Base-by-base conservation (phyloP, 2,113 vertebrate genomes). In the Loxodonta africana region DNA sequence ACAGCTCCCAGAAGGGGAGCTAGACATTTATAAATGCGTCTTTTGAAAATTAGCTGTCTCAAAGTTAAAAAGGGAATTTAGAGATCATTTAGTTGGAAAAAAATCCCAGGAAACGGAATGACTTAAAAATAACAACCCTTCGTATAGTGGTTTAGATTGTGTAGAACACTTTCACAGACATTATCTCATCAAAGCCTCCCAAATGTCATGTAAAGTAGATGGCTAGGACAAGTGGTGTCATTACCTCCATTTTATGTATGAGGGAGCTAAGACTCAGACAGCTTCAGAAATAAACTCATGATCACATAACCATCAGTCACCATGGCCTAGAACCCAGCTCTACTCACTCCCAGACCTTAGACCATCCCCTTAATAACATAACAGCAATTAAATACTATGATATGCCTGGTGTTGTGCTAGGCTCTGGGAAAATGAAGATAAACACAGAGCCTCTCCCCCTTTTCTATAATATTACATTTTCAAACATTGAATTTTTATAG, bases 41-140 rank as follows among this genome's bases (percentile, higher is more conserved):
- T 41, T 67, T 88, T 83, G 26, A 84, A 94, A 94, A 83, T 62
- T 76, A 94, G 25, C 57, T 76, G 37, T 67, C 7, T 62, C 15
- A 80, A 83, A 53, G 14, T 91, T 90, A 33, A 87, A 96, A 83
- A 44, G 5, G 21, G 21, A 93, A 80, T 69, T 95, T 73, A 86
- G 83, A 87, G 25, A 63, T 53, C 21, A 85, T 63, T 88, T 94
- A 37, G 15, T 30, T 53, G 74, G 46, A 67, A 48, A 89, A 95
- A 90, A 51, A 23, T 65, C 17, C 37, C 48, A 87, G 62, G 7
- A 88, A 78, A 53, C 7, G 65, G 37, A 90, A 89, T 95, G 21
- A 46, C 80, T 89, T 95, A 46, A 77, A 95, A 94, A 91, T 81
- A 91, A 69, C 53, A 76, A 90, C 25, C 0, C 1, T 78, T 80